phyloP scores from a whole-genome alignment of 2,888 invertebrate genomes.

The Orthonevra nobilis region DNA sequence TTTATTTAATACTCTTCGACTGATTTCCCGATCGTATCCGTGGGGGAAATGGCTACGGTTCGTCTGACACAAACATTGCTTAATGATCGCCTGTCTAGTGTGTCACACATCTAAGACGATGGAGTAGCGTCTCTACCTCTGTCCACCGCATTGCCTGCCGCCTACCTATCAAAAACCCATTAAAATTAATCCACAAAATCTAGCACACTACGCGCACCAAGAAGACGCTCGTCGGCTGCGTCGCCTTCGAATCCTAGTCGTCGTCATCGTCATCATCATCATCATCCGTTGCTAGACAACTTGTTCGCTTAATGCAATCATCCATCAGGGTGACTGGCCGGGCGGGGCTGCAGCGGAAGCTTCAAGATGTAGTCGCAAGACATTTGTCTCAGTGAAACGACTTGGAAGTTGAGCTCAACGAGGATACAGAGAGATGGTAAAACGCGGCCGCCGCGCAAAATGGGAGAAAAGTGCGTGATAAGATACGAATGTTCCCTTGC shows the following conservation, averaged over 20 bases:
- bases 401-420: conserved; percentile 15
- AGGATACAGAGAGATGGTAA: too few relatives aligned
- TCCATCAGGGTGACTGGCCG: conserved; percentile 41
- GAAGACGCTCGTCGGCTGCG: conserved; percentile 14
- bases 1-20: conserved; percentile 51
- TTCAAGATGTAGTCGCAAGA: conserved; percentile 17
- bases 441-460: conserved; percentile 27
- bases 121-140: conserved; percentile 33
- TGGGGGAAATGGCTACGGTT: neutral
- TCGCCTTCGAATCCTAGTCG: conserved; percentile 20
- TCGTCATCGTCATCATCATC: conserved; percentile 26
- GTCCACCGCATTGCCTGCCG: conserved; percentile 52
- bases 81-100: conserved; percentile 59
- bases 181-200: conserved; percentile 67
- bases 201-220: conserved; percentile 35
- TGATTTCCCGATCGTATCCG: neutral
- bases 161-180: conserved; percentile 68
- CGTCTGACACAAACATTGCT: conserved; percentile 42
- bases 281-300: conserved; percentile 55
- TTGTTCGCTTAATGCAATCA: conserved; percentile 68
- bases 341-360: conserved; percentile 26
- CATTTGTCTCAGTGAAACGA: conserved; percentile 37
- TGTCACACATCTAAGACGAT: conserved; percentile 35
- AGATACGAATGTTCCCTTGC: conserved; percentile 34
- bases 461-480: conserved; percentile 64